A percentile compares a stretch with the other conserved stretches of the same genome.
phyloP scores from a whole-genome alignment of 2,888 invertebrate genomes.

The Ceriagrion tenellum region DNA sequence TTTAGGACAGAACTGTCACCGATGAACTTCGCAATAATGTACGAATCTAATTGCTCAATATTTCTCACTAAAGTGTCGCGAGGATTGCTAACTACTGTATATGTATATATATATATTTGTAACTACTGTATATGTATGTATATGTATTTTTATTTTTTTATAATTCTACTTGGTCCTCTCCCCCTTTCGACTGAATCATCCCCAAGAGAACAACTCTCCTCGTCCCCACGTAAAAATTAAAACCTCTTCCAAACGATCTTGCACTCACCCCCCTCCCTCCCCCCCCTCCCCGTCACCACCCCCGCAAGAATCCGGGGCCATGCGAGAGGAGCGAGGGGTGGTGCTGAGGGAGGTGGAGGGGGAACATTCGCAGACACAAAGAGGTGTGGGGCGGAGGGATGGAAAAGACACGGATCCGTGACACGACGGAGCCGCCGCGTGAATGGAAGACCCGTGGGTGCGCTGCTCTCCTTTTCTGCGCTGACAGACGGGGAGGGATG shows the following conservation, averaged over 20 bases:
- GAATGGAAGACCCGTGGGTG: constrained; percentile 42
- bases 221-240: not conserved
- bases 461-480: not conserved
- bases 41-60: too few relatives aligned
- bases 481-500: not conserved
- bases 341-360: too few relatives aligned
- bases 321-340: not conserved
- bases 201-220: not conserved
- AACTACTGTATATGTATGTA: too few relatives aligned
- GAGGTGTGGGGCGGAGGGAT: too few relatives aligned
- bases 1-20: too few relatives aligned
- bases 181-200: not conserved
- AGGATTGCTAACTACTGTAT: too few relatives aligned
- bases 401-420: not conserved
- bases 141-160: too few relatives aligned
- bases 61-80: too few relatives aligned
- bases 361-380: not conserved
- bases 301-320: not conserved
- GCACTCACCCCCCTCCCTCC: not conserved
- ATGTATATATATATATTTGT: too few relatives aligned
- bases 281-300: not conserved
- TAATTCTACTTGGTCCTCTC: too few relatives aligned
- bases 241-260: not conserved
- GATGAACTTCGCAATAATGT: too few relatives aligned
- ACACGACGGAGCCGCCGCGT: not conserved